A percentile compares a stretch with the other conserved stretches of the same genome.
Evolutionary conservation across 2,797 vertebrate genomes (phyloP).

Genomic region (Okamejei kenojei): DNA sequence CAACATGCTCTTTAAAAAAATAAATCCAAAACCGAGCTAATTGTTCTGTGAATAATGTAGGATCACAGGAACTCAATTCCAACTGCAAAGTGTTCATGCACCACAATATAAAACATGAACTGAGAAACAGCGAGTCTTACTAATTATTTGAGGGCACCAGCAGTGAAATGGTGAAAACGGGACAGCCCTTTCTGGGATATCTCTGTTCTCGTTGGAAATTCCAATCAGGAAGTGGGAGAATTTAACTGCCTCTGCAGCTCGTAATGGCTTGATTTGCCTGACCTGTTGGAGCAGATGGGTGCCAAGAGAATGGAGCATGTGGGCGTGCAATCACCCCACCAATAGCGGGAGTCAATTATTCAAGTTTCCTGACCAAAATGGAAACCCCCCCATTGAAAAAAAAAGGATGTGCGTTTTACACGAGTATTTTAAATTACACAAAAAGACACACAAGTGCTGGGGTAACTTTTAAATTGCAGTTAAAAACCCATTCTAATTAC

Average conservation of each 20-base stretch:
- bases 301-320: constrained; percentile 27
- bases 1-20: too few species aligned
- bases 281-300: not conserved
- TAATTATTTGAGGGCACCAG: not conserved
- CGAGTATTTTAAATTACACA: not conserved
- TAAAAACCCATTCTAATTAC: not conserved
- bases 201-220: not conserved
- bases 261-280: not conserved
- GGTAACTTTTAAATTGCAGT: too few species aligned
- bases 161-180: not conserved
- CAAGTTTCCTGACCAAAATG: not conserved
- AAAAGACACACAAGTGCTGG: too few species aligned
- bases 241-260: not conserved
- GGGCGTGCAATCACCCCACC: constrained; percentile 12
- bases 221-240: constrained; percentile 34
- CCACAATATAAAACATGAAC: not conserved
- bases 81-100: not conserved
- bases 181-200: constrained; percentile 21
- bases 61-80: not conserved
- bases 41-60: not conserved
- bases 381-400: not conserved
- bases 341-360: not conserved
- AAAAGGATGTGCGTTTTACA: not conserved
- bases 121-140: not conserved
- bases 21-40: not conserved